These are phyloP conservation scores for Cerastoderma edule DNA, from an alignment of 2,888 invertebrate species.

Conservation along the genomic window DNA sequence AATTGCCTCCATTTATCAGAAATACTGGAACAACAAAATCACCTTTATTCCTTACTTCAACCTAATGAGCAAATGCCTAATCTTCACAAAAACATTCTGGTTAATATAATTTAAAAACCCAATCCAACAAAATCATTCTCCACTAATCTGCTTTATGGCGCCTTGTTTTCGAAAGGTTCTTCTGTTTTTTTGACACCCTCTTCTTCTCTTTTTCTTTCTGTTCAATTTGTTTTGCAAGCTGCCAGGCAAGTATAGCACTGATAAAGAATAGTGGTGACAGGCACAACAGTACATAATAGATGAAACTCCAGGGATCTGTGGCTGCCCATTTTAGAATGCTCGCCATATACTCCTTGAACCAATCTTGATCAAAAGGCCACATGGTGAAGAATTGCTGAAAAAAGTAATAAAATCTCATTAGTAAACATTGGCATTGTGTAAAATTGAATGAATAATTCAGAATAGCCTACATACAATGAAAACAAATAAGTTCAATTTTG, in stretches of 20 bases:
- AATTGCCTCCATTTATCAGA: too few relatives aligned
- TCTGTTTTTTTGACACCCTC: conserved; percentile 83
- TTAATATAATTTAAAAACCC: too few relatives aligned
- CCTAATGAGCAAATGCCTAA: too few relatives aligned
- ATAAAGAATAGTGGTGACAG: conserved; percentile 85
- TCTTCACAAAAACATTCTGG: too few relatives aligned
- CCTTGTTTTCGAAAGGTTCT: conserved; percentile 82
- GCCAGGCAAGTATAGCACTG: conserved; percentile 85
- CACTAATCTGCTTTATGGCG: conserved; percentile 72
- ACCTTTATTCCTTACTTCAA: too few relatives aligned
- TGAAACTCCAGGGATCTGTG: conserved; percentile 84
- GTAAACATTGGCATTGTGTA: too few relatives aligned
- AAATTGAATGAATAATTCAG: too few relatives aligned
- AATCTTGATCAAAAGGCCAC: conserved; percentile 78
- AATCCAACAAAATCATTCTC: too few relatives aligned
- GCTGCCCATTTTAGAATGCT: conserved; percentile 81
- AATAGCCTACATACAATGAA: too few relatives aligned
- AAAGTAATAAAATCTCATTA: neutral
- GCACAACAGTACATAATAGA: conserved; percentile 85
- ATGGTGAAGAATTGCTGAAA: conserved; percentile 31
- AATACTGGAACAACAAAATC: too few relatives aligned
- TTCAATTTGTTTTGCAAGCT: conserved; percentile 85
- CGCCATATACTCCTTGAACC: conserved; percentile 74
- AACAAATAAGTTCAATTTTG: too few relatives aligned
- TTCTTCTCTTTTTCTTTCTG: conserved; percentile 85